These are phyloP conservation scores for Urocynchramus pylzowi DNA, from an alignment of 2,113 vertebrate genomes.

Conservation along the genomic window DNA sequence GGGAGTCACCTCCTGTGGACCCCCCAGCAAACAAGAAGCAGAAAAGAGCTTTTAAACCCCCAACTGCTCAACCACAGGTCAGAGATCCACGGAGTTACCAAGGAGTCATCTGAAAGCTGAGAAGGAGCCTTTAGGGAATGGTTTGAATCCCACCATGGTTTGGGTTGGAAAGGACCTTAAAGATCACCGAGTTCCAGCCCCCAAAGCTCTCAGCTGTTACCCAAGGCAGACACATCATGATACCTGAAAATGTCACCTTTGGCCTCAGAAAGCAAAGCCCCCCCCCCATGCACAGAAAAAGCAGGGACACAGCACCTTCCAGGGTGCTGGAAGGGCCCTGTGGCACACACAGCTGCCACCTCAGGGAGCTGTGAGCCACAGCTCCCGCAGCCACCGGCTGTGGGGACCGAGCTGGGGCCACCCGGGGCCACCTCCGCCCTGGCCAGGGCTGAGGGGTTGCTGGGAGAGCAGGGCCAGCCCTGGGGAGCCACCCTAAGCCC, in stretches of 20 bases:
- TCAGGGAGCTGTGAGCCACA: rapidly evolving
- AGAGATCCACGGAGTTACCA: rapidly evolving
- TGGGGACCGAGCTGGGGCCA: rapidly evolving
- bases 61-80: rapidly evolving
- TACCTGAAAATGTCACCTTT: background rate
- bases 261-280: background rate
- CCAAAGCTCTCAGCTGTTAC: background rate
- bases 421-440: rapidly evolving
- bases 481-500: rapidly evolving
- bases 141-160: background rate
- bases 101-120: background rate
- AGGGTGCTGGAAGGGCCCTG: background rate
- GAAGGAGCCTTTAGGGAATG: background rate
- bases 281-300: rapidly evolving
- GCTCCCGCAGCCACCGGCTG: background rate
- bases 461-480: too few relatives aligned
- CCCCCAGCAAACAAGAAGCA: background rate
- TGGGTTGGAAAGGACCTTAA: background rate
- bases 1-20: background rate
- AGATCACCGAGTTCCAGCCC: background rate
- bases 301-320: background rate
- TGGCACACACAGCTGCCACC: rapidly evolving
- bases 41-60: background rate
- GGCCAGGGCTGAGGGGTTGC: background rate
- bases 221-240: rapidly evolving